Base-by-base conservation (phyloP, 2,888 invertebrate species). In the Callosobruchus maculatus region DNA sequence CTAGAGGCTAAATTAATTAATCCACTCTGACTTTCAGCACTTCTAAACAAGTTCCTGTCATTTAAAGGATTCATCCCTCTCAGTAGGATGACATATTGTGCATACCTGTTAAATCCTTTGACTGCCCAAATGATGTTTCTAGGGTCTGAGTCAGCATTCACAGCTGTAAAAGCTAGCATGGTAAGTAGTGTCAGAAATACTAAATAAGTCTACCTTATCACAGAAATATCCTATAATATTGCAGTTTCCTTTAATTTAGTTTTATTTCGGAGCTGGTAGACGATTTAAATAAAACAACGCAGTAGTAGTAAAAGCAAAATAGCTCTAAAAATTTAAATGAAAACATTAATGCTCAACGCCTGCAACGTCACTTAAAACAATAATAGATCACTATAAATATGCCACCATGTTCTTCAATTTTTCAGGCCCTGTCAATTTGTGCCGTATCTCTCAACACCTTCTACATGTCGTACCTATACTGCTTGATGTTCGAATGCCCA, bases 1-100 rank as follows among this genome's bases (percentile, higher is more conserved):
- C n/a, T 67, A 21, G 20, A 21, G 22, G n/a, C 30, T 67, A 70
- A 68, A 26, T 72, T 74, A n/a, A 83, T 85, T 73, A 13, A 49
- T 7, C 49, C 30, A 30, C 3, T 9, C 4, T 49, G 49, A 49
- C 73, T 88, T 88, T 30, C 83, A 92, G 92, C 90, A 71, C 82
- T 90, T 5, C 80, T 92, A 0, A 89, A 88, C 30, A 89, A 87
- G 78, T 85, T 92, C 75, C 83, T 93, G 70, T 89, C 88, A 0
- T 92, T 91, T 91, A 90, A 90, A 81, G 87, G 90, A 71, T 90
- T 93, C 79, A 89, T 90, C 30, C 92, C 93, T 0, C 87, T 93
- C 20, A 92, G 93, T 77, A 89, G 93, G 79, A 85, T 94, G 74
- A 93, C 93, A 0, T 94, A 92, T 83, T 92, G 93, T 79, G 93